Evolutionary conservation across 2,113 vertebrate species (phyloP).

Genomic region (Mus pahari): DNA sequence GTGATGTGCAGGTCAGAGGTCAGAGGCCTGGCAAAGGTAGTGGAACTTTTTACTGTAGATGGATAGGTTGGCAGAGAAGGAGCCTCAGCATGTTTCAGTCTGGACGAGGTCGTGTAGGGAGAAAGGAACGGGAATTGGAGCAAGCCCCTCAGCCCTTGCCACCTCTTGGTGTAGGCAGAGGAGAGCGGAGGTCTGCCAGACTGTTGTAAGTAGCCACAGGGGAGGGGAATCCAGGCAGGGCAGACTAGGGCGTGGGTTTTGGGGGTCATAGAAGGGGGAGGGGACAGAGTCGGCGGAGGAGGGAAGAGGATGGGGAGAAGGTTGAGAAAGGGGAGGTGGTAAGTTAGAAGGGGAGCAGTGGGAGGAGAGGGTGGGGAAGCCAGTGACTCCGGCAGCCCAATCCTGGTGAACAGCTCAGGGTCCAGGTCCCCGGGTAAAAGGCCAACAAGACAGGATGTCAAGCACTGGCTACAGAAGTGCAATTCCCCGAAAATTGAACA

Average conservation of each 20-base stretch:
- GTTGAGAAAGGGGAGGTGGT: too few relatives aligned
- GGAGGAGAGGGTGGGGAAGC: too few relatives aligned
- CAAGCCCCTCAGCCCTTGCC: not conserved
- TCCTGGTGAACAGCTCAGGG: too few relatives aligned
- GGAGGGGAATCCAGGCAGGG: not conserved
- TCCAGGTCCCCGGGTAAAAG: too few relatives aligned
- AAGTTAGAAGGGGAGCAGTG: too few relatives aligned
- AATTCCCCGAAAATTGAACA: too few relatives aligned
- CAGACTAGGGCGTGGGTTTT: not conserved
- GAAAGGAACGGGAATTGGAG: not conserved
- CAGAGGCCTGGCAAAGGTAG: not conserved
- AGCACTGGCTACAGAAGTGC: too few relatives aligned
- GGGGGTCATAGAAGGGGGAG: not conserved
- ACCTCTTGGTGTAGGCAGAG: not conserved
- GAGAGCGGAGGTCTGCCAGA: not conserved
- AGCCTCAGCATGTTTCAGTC: not conserved
- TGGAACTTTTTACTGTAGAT: not conserved
- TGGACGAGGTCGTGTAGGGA: not conserved
- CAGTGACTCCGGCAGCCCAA: too few relatives aligned
- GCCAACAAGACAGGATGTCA: too few relatives aligned
- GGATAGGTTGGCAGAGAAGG: not conserved
- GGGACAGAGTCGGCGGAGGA: not conserved
- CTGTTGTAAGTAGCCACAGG: not conserved
- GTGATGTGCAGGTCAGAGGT: not conserved
- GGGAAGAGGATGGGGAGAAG: not conserved